Evolutionary conservation across 2,888 invertebrate species (phyloP).

Genomic region (Bruchidius siliquastri): DNA sequence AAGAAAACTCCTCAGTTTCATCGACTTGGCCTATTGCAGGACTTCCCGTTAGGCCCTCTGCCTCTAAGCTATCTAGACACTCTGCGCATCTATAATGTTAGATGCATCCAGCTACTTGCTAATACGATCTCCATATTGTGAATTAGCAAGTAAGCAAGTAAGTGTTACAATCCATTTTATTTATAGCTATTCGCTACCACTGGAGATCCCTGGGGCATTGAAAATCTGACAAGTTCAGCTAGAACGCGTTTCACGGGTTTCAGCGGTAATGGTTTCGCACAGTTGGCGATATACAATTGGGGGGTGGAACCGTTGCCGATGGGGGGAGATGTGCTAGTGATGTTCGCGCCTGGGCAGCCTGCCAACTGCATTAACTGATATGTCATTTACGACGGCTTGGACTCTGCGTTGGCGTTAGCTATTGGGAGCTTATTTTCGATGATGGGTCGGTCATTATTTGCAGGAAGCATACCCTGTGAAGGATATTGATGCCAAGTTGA

Average conservation of each 20-base stretch:
- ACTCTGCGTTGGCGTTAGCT: too few species aligned
- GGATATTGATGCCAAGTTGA: too few species aligned
- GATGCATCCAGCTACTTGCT: too few species aligned
- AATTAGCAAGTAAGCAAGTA: too few species aligned
- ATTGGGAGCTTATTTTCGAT: neutral
- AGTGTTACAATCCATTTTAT: too few species aligned
- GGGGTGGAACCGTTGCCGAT: neutral
- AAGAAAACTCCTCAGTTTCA: too few species aligned
- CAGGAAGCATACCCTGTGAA: neutral
- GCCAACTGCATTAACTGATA: neutral
- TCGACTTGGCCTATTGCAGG: too few species aligned
- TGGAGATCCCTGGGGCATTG: conserved; percentile 18
- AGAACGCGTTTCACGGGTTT: conserved; percentile 6
- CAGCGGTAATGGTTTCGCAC: neutral
- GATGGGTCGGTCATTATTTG: neutral
- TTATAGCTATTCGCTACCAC: neutral
- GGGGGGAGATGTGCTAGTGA: neutral
- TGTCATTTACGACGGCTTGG: neutral
- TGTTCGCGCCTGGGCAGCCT: neutral
- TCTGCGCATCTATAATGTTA: too few species aligned
- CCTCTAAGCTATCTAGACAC: too few species aligned
- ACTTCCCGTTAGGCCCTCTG: too few species aligned
- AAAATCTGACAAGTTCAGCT: conserved; percentile 30
- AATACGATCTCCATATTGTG: too few species aligned
- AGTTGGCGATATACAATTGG: neutral